Conservation (phyloP, 2,113 vertebrate genomes). For the Xiphias gladius region DNA sequence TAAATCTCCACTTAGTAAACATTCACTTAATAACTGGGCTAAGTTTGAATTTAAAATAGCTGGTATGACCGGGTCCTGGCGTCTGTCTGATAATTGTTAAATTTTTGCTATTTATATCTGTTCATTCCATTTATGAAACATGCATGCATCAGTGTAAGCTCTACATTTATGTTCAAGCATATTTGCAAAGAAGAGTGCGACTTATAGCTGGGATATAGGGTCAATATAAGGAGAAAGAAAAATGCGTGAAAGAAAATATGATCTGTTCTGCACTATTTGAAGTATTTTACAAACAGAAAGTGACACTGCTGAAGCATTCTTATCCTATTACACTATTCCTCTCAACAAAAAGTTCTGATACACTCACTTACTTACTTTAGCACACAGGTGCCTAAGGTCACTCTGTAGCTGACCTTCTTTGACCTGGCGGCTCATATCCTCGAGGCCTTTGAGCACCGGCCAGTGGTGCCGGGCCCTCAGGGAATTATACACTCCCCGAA, state of each 20-base stretch:
- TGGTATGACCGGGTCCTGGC: no score
- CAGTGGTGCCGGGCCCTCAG: slow-evolving; percentile 77
- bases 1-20: no score
- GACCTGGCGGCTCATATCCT: slow-evolving; percentile 57
- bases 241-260: background rate
- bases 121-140: no score
- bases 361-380: slow-evolving; percentile 80
- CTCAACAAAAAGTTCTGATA: background rate
- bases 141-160: no score
- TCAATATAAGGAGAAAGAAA: background rate
- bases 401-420: slow-evolving; percentile 75
- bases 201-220: background rate
- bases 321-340: no score
- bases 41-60: no score
- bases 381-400: slow-evolving; percentile 84
- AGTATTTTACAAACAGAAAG: background rate
- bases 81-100: no score
- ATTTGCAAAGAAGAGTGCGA: no score
- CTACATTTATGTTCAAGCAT: no score
- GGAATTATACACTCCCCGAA: slow-evolving; percentile 85
- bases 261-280: background rate
- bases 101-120: no score
- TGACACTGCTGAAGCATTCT: background rate
- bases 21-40: no score
- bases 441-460: slow-evolving; percentile 81